Evolutionary conservation across 2,797 vertebrate species (phyloP), one percentile per base, ranked within the genome.

Genomic region (Rallus crepitans): DNA sequence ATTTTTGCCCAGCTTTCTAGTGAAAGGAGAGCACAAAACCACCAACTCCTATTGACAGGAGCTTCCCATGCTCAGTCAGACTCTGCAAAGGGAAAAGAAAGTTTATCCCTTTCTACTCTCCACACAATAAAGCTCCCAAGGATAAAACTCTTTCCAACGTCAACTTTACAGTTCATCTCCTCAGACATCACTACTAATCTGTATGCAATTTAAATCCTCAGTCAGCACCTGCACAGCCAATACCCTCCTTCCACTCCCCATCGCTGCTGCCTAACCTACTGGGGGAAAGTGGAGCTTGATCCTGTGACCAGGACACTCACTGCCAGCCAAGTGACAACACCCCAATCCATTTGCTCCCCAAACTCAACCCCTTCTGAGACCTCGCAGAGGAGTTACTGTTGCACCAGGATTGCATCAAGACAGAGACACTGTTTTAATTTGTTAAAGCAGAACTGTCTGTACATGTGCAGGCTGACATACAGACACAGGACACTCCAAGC

Each of bases 141-240:
- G 11, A 9, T 56, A 78, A 73, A 5, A 1, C 12, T 40, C 48
- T 39, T 76, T 78, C n/a, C 28, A 40, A 23, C 9, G 21, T 73
- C 68, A 68, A 6, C 31, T 65, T 85, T 7, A 66, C 37, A 75
- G 8, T 47, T 71, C 20, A 66, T 9, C 35, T 68, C 82, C 64
- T 65, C 53, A 71, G 69, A 73, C 3, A 0, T 13, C 17, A 25
- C 30, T 55, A 23, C 47, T 63, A 47, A 81, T 19, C 42, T 61
- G 9, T 2, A 42, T 0, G 17, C 10, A 59, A 12, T n/a, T 61
- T 60, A 75, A 35, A 75, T 24, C 3, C 4, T 28, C 27, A 42
- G 15, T 15, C 2, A 0, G 33, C 15, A 21, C 17, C 20, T 0
- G 0, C 27, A 30, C 7, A 87, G 40, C 13, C 57, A 47, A 55